Evolutionary conservation across 2,888 invertebrate genomes (phyloP).

Genomic region (Trichacis sp.): DNA sequence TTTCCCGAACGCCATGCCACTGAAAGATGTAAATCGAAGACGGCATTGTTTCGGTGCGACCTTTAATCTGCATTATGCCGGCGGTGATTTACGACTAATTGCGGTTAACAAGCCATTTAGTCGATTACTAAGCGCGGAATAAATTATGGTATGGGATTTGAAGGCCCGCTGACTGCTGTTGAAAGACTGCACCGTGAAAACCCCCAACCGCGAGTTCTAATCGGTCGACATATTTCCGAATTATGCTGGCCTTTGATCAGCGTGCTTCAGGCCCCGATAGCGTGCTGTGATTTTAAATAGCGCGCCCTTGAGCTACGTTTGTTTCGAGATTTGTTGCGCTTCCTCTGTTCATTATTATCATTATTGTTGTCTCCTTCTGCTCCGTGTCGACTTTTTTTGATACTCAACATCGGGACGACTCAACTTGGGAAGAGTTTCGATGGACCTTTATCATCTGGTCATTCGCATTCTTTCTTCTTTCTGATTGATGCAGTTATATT

Average conservation of each 20-base stretch:
- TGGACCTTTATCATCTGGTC: too few species aligned
- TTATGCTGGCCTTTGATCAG: conserved; percentile 46
- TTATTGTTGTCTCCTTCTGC: too few species aligned
- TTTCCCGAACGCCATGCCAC: conserved; percentile 3
- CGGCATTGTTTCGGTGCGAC: conserved; percentile 38
- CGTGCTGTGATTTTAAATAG: conserved; percentile 64
- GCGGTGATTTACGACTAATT: conserved; percentile 64
- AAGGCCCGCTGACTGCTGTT: conserved; percentile 27
- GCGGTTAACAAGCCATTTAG: conserved; percentile 64
- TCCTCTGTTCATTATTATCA: background rate
- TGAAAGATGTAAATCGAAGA: conserved; percentile 36
- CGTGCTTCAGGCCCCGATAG: conserved; percentile 11
- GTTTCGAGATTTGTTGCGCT: conserved; percentile 57
- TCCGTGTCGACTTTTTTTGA: too few species aligned
- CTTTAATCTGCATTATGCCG: conserved; percentile 39
- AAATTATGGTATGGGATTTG: conserved; percentile 49
- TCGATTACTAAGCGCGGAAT: conserved; percentile 58
- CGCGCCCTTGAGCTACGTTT: conserved; percentile 51
- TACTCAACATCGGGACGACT: background rate
- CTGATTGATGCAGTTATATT: too few species aligned
- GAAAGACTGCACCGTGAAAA: conserved; percentile 17
- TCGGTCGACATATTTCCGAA: conserved; percentile 59
- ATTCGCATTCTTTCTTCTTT: too few species aligned
- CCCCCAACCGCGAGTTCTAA: conserved; percentile 52
- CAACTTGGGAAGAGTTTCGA: background rate